Conservation (phyloP, 2,797 vertebrate species). For the Gephyroberyx darwinii region DNA sequence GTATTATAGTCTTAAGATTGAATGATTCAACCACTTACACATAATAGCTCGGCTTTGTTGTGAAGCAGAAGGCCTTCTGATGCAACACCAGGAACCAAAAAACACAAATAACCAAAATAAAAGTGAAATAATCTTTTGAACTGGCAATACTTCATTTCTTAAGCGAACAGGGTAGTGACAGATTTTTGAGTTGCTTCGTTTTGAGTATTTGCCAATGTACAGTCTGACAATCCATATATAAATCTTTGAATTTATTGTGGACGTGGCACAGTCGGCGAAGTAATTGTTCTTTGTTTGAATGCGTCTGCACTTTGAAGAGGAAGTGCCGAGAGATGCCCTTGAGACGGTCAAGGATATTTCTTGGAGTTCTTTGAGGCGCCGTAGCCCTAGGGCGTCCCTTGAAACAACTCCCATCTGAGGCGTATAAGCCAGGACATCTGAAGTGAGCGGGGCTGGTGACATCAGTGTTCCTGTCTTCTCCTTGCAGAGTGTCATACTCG, state of each 20-base stretch:
- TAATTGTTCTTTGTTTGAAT: slow-evolving; percentile 66
- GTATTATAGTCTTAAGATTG: too few species aligned
- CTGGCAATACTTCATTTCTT: not conserved
- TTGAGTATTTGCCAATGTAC: slow-evolving; percentile 15
- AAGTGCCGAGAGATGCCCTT: slow-evolving; percentile 42
- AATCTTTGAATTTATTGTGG: slow-evolving; percentile 42
- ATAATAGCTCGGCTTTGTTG: too few species aligned
- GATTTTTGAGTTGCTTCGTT: not conserved
- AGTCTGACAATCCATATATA: slow-evolving; percentile 2
- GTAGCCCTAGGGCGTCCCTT: slow-evolving; percentile 69
- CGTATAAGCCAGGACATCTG: slow-evolving; percentile 58
- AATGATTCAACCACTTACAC: too few species aligned
- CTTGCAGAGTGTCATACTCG: slow-evolving; percentile 57
- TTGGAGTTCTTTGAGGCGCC: slow-evolving; percentile 66
- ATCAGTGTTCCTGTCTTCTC: slow-evolving; percentile 64
- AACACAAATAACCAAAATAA: too few species aligned
- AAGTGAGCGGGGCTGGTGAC: slow-evolving; percentile 64
- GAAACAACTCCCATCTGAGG: slow-evolving; percentile 66
- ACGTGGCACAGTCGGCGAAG: slow-evolving; percentile 43
- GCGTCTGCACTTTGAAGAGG: slow-evolving; percentile 64
- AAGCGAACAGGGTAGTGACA: not conserved
- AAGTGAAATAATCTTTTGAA: not conserved
- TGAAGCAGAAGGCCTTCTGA: too few species aligned
- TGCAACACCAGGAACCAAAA: too few species aligned
- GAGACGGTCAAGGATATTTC: slow-evolving; percentile 68